Base-by-base conservation (phyloP, 2,113 vertebrate species). In the Chionis minor region DNA sequence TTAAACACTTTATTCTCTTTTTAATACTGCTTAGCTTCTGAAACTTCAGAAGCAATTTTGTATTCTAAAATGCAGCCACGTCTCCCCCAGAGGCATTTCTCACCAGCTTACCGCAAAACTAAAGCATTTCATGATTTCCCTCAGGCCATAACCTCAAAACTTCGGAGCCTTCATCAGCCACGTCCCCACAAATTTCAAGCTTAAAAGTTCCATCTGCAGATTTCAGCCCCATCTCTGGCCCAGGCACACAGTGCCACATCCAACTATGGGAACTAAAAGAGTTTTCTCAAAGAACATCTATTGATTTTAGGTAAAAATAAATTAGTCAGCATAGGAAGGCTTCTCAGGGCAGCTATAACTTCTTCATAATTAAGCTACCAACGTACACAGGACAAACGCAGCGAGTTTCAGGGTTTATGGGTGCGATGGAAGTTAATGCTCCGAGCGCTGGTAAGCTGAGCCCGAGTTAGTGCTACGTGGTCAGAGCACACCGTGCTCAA, bases 101-200 rank as follows among this genome's bases (percentile, higher is more conserved):
- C 85, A 90, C 86, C 88, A 86, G 65, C 73, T 92, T 81, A 94
- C 72, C 92, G 84, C 72, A 95, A 79, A 92, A 45, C 66, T 71
- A 82, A 88, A 92, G 78, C 45, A 73, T 74, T 56, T 58, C n/a
- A 82, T 17, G 28, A 73, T 90, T 96, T 89, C 58, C 56, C 62
- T 96, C 84, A 82, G 92, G 92, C 67, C 75, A 75, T 75, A 92
- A 81, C 33, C 7, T 92, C 66, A 52, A 42, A 88, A 92, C n/a
- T 82, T 44, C 38, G 88, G 72, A 84, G 49, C 32, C 65, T 74
- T 86, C 42, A 78, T 55, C 67, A 93, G 82, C 61, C 78, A 86
- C 3, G 1, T 33, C 32, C 56, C 33, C 28, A 59, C 30, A 44
- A 61, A 61, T 80, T 35, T 28, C 86, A 83, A 80, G 56, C 22